Percentiles rank a stretch among this genome's conserved stretches.
phyloP scores from a whole-genome alignment of 2,113 vertebrate species.

The Anolis carolinensis region DNA sequence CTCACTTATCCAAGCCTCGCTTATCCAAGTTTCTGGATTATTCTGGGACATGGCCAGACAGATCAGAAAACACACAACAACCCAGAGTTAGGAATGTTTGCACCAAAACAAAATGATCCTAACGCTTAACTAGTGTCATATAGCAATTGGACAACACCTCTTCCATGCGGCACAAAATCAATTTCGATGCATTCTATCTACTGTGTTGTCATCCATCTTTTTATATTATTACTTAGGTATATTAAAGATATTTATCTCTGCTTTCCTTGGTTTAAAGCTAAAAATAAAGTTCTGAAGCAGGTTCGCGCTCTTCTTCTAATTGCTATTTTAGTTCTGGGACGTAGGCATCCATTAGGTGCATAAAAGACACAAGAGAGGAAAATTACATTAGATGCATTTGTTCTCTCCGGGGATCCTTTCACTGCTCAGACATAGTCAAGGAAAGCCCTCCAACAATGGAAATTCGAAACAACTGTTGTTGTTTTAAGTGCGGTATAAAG shows the following conservation, averaged over 20 bases:
- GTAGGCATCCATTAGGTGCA: conserved; percentile 36
- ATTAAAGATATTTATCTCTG: conserved; percentile 36
- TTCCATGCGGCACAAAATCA: background rate
- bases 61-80: too few species aligned
- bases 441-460: background rate
- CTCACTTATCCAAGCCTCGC: too few species aligned
- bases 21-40: too few species aligned
- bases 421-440: conserved; percentile 48
- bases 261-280: conserved; percentile 53
- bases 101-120: too few species aligned
- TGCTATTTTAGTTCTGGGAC: conserved; percentile 33
- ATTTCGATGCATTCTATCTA: background rate
- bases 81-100: too few species aligned
- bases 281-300: background rate
- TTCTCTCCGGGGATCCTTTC: conserved; percentile 38
- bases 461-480: background rate
- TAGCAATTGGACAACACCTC: too few species aligned
- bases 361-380: conserved; percentile 9
- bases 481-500: conserved; percentile 43
- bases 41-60: too few species aligned
- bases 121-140: too few species aligned
- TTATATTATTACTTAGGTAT: conserved; percentile 11
- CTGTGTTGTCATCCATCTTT: background rate
- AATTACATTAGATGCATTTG: conserved; percentile 12
- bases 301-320: conserved; percentile 46